These are phyloP conservation scores for Neosilurus hyrtlii DNA, from an alignment of 2,797 vertebrate species.

Conservation along the genomic window DNA sequence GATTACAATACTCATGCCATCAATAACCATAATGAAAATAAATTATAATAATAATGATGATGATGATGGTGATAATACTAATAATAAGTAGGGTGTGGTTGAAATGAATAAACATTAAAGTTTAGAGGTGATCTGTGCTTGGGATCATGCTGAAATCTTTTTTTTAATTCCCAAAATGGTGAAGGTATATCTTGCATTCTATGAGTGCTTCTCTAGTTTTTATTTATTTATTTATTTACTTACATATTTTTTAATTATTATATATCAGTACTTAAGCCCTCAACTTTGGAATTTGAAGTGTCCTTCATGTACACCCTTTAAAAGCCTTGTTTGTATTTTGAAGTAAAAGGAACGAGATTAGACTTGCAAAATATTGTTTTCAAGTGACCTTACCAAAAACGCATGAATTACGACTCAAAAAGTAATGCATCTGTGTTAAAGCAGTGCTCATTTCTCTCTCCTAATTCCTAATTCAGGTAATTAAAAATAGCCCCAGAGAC, in stretches of 20 bases:
- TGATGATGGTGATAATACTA: too few species aligned
- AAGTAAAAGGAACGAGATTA: constrained; percentile 62
- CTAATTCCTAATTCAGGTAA: constrained; percentile 31
- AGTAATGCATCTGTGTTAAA: constrained; percentile 51
- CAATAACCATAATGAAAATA: too few species aligned
- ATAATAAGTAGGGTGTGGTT: too few species aligned
- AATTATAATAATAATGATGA: too few species aligned
- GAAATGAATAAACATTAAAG: too few species aligned
- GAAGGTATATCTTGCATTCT: too few species aligned
- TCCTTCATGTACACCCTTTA: constrained; percentile 63
- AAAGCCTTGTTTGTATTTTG: constrained; percentile 61
- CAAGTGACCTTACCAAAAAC: constrained; percentile 15
- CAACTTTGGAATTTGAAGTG: constrained; percentile 70
- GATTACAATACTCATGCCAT: not conserved
- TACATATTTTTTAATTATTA: too few species aligned
- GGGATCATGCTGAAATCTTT: too few species aligned
- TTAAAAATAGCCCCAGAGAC: constrained; percentile 45
- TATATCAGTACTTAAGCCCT: constrained; percentile 45
- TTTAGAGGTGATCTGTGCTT: too few species aligned
- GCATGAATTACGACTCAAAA: constrained; percentile 55
- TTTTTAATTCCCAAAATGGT: too few species aligned
- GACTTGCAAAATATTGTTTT: constrained; percentile 63
- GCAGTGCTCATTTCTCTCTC: not conserved
- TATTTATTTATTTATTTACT: not conserved
- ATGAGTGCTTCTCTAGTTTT: not conserved